A percentile compares a stretch with the other conserved stretches of the same genome.
These are phyloP conservation scores for Python bivittatus DNA, from an alignment of 2,113 vertebrate species.

Conservation along the genomic window DNA sequence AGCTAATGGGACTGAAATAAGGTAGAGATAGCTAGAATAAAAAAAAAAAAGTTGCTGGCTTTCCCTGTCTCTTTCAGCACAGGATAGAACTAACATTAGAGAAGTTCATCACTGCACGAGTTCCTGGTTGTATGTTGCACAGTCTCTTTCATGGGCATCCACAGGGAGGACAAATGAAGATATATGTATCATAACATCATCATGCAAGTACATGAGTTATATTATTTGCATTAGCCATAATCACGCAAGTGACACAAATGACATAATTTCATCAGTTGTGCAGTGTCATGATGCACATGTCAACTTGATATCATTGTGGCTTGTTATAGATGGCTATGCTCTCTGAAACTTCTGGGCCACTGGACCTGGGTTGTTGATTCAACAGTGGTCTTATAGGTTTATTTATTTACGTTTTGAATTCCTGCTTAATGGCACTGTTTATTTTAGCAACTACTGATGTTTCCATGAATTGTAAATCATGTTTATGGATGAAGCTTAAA, in stretches of 20 bases:
- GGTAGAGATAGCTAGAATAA: neutral
- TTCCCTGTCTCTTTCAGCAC: neutral
- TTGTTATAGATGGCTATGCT: neutral
- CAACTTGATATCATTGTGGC: neutral
- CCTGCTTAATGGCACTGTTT: neutral
- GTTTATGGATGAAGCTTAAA: constrained; percentile 18
- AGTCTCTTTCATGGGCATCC: neutral
- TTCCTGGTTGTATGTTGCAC: constrained; percentile 8
- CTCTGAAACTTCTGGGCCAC: constrained; percentile 10
- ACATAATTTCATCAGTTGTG: neutral
- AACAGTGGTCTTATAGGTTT: neutral
- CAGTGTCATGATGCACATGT: neutral
- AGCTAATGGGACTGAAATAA: accelerated
- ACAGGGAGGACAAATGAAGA: neutral
- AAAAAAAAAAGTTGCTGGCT: accelerated
- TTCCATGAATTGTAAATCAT: neutral
- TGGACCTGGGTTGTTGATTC: neutral
- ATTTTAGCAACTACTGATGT: neutral
- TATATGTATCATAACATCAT: neutral
- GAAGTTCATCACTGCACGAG: neutral
- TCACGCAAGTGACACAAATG: neutral
- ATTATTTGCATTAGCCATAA: neutral
- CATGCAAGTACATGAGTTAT: neutral
- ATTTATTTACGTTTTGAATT: constrained; percentile 13
- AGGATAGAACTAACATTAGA: constrained; percentile 13